A percentile compares a stretch with the other conserved stretches of the same genome.
phyloP scores from a whole-genome alignment of 2,888 invertebrate species.

The Eupithecia dodoneata region DNA sequence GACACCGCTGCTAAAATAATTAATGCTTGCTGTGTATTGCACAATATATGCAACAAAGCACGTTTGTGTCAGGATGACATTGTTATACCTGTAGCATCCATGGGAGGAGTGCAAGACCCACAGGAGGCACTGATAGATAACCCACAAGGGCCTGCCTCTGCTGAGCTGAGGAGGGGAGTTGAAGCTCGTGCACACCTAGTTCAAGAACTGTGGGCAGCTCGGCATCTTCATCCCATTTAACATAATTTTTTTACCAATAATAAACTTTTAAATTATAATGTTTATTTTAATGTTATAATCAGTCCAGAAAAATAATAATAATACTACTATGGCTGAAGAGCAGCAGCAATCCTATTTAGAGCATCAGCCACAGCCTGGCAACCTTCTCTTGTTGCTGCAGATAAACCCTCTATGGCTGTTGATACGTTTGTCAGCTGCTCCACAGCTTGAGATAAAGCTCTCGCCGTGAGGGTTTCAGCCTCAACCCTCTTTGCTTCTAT shows the following conservation, averaged over 20 bases:
- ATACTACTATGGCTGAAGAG: background rate
- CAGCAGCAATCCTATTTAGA: slow-evolving; percentile 5
- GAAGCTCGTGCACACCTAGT: background rate
- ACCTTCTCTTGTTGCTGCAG: slow-evolving; percentile 10
- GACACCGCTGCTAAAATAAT: slow-evolving; percentile 21
- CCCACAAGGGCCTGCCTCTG: background rate
- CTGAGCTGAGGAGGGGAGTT: background rate
- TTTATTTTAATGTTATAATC: background rate
- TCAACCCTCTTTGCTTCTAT: slow-evolving; percentile 9
- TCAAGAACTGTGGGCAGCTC: slow-evolving; percentile 1
- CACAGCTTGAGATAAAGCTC: slow-evolving; percentile 1
- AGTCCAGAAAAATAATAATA: background rate
- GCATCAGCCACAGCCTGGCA: slow-evolving; percentile 5
- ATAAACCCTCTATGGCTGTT: slow-evolving; percentile 8
- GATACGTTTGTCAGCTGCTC: background rate
- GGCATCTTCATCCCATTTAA: slow-evolving; percentile 1
- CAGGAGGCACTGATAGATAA: background rate
- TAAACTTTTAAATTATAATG: slow-evolving; percentile 7
- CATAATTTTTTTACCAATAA: slow-evolving; percentile 1
- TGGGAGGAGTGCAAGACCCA: background rate
- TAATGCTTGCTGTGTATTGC: background rate
- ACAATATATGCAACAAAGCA: background rate
- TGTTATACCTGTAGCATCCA: slow-evolving; percentile 13
- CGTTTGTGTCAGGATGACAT: background rate
- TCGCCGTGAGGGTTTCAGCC: slow-evolving; percentile 4